Conservation (phyloP, 2,113 vertebrate species). For the Scomber colias region DNA sequence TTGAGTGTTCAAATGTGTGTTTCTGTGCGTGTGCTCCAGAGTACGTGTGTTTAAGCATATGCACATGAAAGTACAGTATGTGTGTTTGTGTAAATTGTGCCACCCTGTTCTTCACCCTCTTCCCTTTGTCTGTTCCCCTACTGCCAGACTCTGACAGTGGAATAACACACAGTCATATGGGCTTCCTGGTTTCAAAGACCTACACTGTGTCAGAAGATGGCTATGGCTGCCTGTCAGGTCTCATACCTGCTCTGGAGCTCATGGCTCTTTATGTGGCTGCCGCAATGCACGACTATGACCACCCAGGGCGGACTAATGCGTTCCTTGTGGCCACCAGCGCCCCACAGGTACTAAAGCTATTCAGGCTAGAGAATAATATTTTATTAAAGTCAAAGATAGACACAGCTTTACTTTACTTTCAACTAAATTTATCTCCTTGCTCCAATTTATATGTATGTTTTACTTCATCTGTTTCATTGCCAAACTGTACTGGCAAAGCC, state of each 20-base stretch:
- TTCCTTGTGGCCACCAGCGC: constrained; percentile 98
- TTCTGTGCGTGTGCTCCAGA: neutral
- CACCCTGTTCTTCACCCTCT: constrained; percentile 17
- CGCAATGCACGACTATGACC: constrained; percentile 99
- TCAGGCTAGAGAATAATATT: neutral
- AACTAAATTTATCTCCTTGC: neutral
- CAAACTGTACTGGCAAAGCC: constrained; percentile 3
- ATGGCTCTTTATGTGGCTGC: constrained; percentile 99
- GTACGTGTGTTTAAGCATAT: constrained; percentile 7
- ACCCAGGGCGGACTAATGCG: constrained; percentile 96
- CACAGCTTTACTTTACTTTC: neutral
- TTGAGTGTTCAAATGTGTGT: constrained; percentile 41
- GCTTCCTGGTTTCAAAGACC: constrained; percentile 94
- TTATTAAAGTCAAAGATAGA: neutral
- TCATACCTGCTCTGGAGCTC: constrained; percentile 96
- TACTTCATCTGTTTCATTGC: constrained; percentile 2
- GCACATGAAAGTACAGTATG: constrained; percentile 27
- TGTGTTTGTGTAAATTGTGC: constrained; percentile 41
- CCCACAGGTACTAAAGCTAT: constrained; percentile 84
- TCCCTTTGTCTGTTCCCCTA: constrained; percentile 35
- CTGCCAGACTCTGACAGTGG: constrained; percentile 93
- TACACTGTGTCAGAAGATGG: constrained; percentile 88
- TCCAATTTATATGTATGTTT: no score
- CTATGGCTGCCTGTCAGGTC: constrained; percentile 94
- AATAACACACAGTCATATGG: constrained; percentile 93